A percentile compares a stretch with the other conserved stretches of the same genome.
Evolutionary conservation across 2,113 vertebrate genomes (phyloP).

Genomic region (Chitala chitala): DNA sequence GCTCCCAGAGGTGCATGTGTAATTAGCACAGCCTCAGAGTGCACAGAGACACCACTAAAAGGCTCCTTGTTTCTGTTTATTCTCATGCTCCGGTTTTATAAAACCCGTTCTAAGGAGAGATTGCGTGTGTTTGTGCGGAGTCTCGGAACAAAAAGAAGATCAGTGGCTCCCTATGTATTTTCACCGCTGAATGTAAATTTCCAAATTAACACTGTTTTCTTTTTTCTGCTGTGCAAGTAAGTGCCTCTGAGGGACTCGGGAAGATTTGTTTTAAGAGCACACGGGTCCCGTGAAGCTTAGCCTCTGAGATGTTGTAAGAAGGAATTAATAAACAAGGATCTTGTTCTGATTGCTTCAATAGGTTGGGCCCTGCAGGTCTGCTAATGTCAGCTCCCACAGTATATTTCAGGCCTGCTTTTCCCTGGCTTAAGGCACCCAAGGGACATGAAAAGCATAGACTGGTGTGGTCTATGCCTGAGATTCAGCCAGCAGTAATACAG

Average conservation of each 20-base stretch:
- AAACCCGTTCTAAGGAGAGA: background rate
- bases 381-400: slow-evolving; percentile 3
- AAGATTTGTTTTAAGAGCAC: background rate
- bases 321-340: background rate
- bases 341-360: background rate
- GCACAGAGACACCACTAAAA: background rate
- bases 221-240: background rate
- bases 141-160: slow-evolving; percentile 3
- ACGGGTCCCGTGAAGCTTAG: background rate
- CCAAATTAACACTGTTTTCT: background rate
- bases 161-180: background rate
- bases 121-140: background rate
- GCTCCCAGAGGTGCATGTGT: background rate
- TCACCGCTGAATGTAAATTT: slow-evolving; percentile 8
- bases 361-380: background rate
- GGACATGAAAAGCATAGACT: background rate
- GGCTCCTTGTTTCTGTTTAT: background rate
- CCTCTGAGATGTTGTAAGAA: background rate
- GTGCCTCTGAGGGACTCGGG: background rate
- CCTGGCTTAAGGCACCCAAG: background rate
- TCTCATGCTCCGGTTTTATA: background rate
- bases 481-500: background rate
- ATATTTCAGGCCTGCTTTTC: background rate
- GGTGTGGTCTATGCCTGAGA: background rate
- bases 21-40: background rate